Conservation (phyloP, 2,888 invertebrate genomes). For the Seira sanloemensis region DNA sequence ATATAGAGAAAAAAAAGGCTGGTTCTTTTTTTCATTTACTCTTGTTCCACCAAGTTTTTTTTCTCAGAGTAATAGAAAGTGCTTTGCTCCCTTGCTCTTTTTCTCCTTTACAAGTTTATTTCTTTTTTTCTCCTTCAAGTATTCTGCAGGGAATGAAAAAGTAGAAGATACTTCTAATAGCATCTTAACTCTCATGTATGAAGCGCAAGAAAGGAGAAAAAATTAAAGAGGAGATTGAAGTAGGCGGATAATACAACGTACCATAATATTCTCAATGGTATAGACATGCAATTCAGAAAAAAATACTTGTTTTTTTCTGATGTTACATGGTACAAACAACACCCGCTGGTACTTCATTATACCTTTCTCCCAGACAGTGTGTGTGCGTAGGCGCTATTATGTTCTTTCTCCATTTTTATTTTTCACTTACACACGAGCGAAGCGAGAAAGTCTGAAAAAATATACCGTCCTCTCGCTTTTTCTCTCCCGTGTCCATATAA, state of each 20-base stretch:
- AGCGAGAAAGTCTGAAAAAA: constrained; percentile 5
- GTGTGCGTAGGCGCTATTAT: background rate
- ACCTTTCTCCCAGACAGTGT: constrained; percentile 7
- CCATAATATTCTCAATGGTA: background rate
- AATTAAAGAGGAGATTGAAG: constrained; percentile 43
- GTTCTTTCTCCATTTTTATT: constrained; percentile 28
- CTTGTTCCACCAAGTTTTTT: constrained; percentile 15
- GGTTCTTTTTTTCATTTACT: constrained; percentile 35
- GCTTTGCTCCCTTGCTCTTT: constrained; percentile 26
- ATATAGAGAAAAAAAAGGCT: no score
- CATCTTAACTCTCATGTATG: background rate
- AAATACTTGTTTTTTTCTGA: constrained; percentile 5
- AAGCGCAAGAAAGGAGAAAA: constrained; percentile 30
- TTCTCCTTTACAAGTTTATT: constrained; percentile 44
- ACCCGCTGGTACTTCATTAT: constrained; percentile 50
- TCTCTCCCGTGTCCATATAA: background rate
- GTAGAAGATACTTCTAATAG: background rate
- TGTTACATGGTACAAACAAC: constrained; percentile 31
- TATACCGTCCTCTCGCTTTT: background rate
- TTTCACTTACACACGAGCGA: constrained; percentile 51
- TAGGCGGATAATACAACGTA: constrained; percentile 20
- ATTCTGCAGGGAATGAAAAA: constrained; percentile 46
- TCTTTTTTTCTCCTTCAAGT: constrained; percentile 36
- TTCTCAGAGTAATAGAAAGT: constrained; percentile 26
- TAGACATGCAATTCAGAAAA: background rate